These are phyloP conservation scores for Esox lucius DNA, from an alignment of 2,797 vertebrate species.

Conservation along the genomic window DNA sequence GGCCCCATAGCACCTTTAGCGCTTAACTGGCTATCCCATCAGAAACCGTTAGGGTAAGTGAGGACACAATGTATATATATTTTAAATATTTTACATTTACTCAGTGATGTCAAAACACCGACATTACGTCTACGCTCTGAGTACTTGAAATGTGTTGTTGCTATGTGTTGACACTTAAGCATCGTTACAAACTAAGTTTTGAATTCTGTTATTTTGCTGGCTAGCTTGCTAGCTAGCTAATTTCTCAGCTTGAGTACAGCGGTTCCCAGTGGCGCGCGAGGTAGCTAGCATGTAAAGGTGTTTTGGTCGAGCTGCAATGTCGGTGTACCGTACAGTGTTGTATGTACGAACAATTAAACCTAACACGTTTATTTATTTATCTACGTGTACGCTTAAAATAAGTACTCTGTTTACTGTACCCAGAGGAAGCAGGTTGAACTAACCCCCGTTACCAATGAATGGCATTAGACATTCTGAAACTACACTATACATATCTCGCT, in stretches of 20 bases:
- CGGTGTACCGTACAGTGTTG: not conserved
- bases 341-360: too few relatives aligned
- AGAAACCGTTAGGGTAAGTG: not conserved
- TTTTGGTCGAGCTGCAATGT: not conserved
- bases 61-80: not conserved
- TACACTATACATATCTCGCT: not conserved
- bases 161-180: not conserved
- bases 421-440: too few relatives aligned
- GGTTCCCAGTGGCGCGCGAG: not conserved
- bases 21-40: not conserved
- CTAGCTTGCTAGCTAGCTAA: not conserved
- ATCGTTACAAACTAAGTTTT: not conserved
- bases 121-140: not conserved
- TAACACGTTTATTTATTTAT: too few relatives aligned
- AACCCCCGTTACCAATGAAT: not conserved
- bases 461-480: not conserved
- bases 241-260: not conserved
- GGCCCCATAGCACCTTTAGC: not conserved
- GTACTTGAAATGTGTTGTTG: not conserved
- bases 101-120: not conserved
- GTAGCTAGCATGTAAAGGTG: not conserved
- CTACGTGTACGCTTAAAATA: too few relatives aligned
- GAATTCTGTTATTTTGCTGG: not conserved
- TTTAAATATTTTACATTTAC: not conserved
- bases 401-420: too few relatives aligned